Percentiles rank a stretch among this genome's conserved stretches.
Conservation (phyloP, 23 tunicate species). For the Trididemnum nubilum region DNA sequence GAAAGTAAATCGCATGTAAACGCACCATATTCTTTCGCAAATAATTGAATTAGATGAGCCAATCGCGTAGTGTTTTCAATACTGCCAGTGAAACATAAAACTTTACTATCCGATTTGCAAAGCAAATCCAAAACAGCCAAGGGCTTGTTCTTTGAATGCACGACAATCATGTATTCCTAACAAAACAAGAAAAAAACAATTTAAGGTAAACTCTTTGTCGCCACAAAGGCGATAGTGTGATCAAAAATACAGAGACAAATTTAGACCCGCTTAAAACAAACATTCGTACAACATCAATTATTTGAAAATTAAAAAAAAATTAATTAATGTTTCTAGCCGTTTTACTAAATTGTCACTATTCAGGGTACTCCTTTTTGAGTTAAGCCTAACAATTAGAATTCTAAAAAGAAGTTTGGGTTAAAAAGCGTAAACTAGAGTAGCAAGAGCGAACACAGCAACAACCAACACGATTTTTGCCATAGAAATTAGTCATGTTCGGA, state of each 20-base stretch:
- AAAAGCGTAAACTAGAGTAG: too few species aligned
- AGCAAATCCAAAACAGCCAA: constrained; percentile 37
- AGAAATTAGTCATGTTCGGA: too few species aligned
- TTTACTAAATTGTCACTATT: too few species aligned
- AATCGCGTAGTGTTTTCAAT: constrained; percentile 48
- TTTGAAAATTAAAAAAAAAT: too few species aligned
- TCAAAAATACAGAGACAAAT: neutral
- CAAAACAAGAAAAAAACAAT: neutral
- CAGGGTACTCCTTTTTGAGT: too few species aligned
- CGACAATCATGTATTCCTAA: constrained; percentile 51
- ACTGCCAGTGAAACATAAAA: constrained; percentile 65
- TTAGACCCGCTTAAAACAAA: neutral
- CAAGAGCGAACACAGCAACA: too few species aligned
- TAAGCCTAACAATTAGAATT: too few species aligned
- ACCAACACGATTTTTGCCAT: too few species aligned
- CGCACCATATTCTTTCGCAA: constrained; percentile 32
- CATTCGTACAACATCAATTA: too few species aligned
- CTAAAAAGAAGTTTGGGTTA: too few species aligned
- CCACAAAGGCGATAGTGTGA: neutral
- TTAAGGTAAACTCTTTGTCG: neutral
- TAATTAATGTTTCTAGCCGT: too few species aligned
- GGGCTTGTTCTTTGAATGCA: constrained; percentile 37
- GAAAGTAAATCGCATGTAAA: too few species aligned
- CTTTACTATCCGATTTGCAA: constrained; percentile 25
- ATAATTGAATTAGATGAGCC: constrained; percentile 37